Conservation (phyloP, 2,113 vertebrate genomes). For the Varanus salvator region DNA sequence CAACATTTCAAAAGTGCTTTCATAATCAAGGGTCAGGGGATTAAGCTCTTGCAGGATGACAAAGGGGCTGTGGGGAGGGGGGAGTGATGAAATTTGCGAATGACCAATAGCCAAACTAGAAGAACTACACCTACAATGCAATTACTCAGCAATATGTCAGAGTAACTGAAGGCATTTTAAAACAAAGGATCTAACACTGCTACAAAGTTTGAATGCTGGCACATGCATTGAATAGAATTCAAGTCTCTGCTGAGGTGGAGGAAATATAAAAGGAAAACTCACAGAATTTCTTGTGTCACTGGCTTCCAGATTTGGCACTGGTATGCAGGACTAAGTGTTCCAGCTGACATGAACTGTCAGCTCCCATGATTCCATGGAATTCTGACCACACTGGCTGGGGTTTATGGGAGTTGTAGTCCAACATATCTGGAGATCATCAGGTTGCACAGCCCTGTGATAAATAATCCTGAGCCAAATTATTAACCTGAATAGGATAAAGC, state of each 20-base stretch:
- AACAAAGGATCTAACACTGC: not conserved
- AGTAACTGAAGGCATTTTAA: not conserved
- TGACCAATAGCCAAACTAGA: not conserved
- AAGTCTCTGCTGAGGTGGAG: not conserved
- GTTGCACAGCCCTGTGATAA: no score
- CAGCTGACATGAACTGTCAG: no score
- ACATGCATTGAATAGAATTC: not conserved
- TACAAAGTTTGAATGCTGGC: not conserved
- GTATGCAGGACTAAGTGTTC: no score
- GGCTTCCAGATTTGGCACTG: not conserved
- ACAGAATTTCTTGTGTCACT: not conserved
- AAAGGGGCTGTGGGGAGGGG: not conserved
- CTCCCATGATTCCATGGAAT: no score
- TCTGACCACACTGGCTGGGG: no score
- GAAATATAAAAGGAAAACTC: not conserved
- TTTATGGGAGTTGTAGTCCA: no score
- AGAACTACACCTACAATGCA: not conserved
- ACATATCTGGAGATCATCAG: no score
- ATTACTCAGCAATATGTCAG: not conserved
- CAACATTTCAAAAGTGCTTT: constrained; percentile 40
- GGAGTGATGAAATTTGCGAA: not conserved
- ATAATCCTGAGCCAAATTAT: no score
- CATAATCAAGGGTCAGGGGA: constrained; percentile 17
- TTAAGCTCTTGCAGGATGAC: constrained; percentile 2
- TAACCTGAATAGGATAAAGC: no score